phyloP scores from a whole-genome alignment of 2,797 vertebrate species.

The Leucoraja ocellata region DNA sequence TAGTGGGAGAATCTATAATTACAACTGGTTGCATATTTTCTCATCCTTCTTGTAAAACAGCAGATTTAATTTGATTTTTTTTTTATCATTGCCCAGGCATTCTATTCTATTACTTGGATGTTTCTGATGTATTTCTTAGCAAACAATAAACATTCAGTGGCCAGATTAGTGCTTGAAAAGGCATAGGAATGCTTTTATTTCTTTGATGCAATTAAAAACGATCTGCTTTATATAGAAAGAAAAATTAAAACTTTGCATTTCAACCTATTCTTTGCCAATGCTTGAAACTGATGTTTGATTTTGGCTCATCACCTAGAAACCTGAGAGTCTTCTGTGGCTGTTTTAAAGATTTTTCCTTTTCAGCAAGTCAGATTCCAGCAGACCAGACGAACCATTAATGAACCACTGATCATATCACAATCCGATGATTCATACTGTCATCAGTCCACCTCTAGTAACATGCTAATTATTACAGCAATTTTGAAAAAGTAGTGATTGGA shows the following conservation, averaged over 20 bases:
- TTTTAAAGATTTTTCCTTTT: not conserved
- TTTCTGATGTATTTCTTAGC: not conserved
- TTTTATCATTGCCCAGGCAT: not conserved
- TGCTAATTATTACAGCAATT: not conserved
- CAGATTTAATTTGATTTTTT: slow-evolving; percentile 29
- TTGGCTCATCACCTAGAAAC: not conserved
- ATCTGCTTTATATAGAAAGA: no score
- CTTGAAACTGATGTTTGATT: not conserved
- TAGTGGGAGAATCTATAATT: slow-evolving; percentile 37
- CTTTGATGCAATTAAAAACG: no score
- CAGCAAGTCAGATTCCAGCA: not conserved
- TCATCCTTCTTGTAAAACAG: slow-evolving; percentile 27
- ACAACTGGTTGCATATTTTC: slow-evolving; percentile 35
- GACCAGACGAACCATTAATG: not conserved
- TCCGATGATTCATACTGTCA: not conserved
- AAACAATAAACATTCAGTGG: not conserved
- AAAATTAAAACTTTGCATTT: no score
- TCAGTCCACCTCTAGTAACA: not conserved
- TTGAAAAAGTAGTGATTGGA: not conserved
- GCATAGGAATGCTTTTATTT: no score
- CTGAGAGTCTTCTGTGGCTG: not conserved
- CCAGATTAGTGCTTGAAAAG: no score
- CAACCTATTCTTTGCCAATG: not conserved
- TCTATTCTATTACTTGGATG: not conserved
- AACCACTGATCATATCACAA: not conserved